A percentile compares a stretch with the other conserved stretches of the same genome.
Evolutionary conservation across 2,113 vertebrate genomes (phyloP).

Genomic region (Gila orcuttii): DNA sequence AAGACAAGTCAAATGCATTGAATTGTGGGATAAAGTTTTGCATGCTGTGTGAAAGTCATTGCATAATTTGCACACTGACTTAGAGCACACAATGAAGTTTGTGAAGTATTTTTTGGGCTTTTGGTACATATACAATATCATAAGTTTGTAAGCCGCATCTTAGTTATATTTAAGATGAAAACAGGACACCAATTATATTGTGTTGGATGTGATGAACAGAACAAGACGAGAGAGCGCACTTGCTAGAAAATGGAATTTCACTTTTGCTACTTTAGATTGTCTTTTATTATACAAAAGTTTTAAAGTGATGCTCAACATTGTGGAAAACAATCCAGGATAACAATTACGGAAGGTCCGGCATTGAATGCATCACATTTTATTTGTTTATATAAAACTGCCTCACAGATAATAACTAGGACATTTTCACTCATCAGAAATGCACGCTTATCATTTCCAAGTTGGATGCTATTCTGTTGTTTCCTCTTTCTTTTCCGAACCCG

Average conservation of each 20-base stretch:
- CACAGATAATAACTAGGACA: constrained; percentile 41
- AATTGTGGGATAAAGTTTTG: neutral
- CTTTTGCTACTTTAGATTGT: constrained; percentile 1
- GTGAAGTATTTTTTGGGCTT: neutral
- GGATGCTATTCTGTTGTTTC: constrained; percentile 34
- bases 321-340: constrained; percentile 21
- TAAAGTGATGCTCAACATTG: constrained; percentile 14
- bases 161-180: neutral
- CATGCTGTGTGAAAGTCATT: neutral
- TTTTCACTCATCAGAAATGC: constrained; percentile 50
- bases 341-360: constrained; percentile 39
- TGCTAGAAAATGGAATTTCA: constrained; percentile 7
- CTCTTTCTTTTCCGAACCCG: constrained; percentile 44
- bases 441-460: constrained; percentile 49
- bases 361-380: constrained; percentile 54
- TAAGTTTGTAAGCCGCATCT: neutral
- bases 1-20: neutral
- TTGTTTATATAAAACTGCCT: constrained; percentile 44
- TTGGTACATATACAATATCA: neutral
- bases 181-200: neutral
- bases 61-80: neutral
- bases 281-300: constrained; percentile 30
- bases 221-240: neutral
- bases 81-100: neutral
- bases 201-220: neutral